phyloP scores from a whole-genome alignment of 53 echinoderm and acorn worm genomes.

The Patiria pectinifera region DNA sequence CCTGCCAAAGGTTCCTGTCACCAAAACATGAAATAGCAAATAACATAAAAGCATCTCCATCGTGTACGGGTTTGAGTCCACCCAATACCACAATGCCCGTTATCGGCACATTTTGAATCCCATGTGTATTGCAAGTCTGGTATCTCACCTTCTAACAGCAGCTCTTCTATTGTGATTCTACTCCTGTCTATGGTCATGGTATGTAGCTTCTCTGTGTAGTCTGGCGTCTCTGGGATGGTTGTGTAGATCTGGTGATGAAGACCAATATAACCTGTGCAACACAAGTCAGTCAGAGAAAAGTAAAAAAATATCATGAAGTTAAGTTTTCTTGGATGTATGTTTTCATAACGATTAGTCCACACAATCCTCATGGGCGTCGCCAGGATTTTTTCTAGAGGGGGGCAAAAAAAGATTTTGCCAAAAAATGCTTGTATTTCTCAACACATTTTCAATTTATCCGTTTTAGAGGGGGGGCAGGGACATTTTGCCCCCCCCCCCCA shows the following conservation, averaged over 20 bases:
- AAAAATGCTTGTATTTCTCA: no score
- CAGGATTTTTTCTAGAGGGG: no score
- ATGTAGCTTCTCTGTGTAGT: constrained; percentile 77
- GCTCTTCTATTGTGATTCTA: constrained; percentile 81
- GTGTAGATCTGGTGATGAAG: constrained; percentile 76
- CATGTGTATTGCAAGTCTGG: background rate
- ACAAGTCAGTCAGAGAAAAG: background rate
- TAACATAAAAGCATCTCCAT: background rate
- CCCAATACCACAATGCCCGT: no score
- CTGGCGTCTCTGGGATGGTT: constrained; percentile 69
- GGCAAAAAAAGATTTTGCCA: no score
- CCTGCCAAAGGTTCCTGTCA: constrained; percentile 92
- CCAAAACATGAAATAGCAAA: background rate
- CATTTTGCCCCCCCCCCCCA: no score
- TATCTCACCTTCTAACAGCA: constrained; percentile 84
- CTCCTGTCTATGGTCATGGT: constrained; percentile 84
- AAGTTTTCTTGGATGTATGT: no score
- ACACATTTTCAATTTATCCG: no score
- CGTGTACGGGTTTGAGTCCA: background rate
- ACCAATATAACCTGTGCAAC: constrained; percentile 57
- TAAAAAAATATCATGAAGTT: background rate
- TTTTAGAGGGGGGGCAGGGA: no score
- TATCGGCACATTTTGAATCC: background rate
- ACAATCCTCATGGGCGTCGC: no score
- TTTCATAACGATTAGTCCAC: no score